phyloP scores from a whole-genome alignment of 1,140 invertebrate genomes.

The Musca domestica region DNA sequence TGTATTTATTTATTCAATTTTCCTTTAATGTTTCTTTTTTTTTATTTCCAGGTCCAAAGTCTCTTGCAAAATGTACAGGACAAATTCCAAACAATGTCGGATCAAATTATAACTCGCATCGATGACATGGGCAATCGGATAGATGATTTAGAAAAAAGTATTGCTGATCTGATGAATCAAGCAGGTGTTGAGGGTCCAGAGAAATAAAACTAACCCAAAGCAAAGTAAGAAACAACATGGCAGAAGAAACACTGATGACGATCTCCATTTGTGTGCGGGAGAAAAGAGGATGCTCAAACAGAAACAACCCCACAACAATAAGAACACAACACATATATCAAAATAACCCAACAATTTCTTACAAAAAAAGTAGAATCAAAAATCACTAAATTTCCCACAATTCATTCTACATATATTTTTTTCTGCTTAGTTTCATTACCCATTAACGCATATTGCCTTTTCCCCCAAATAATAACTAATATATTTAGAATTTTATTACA shows the following conservation, averaged over 20 bases:
- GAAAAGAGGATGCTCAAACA: slow-evolving; percentile 18
- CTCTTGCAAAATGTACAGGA: slow-evolving; percentile 97
- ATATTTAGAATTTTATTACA: too few species aligned
- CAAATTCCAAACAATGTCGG: slow-evolving; percentile 97
- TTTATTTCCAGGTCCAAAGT: slow-evolving; percentile 81
- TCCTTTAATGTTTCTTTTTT: too few species aligned
- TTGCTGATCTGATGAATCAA: slow-evolving; percentile 95
- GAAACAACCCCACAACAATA: not conserved
- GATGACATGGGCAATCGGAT: slow-evolving; percentile 98
- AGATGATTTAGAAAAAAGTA: slow-evolving; percentile 97
- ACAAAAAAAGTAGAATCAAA: too few species aligned
- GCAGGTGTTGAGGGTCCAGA: slow-evolving; percentile 73
- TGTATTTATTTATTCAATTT: too few species aligned
- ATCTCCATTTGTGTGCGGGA: not conserved
- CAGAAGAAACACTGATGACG: too few species aligned
- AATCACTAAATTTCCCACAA: too few species aligned
- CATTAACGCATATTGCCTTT: too few species aligned
- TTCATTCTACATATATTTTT: too few species aligned
- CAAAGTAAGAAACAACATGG: too few species aligned
- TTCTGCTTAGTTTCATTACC: too few species aligned
- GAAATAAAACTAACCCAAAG: slow-evolving; percentile 10
- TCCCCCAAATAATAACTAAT: too few species aligned
- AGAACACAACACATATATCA: not conserved
- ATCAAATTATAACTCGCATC: slow-evolving; percentile 95
- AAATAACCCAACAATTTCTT: too few species aligned